phyloP scores from a whole-genome alignment of 1,140 invertebrate species.

The Ganaspis sp. region DNA sequence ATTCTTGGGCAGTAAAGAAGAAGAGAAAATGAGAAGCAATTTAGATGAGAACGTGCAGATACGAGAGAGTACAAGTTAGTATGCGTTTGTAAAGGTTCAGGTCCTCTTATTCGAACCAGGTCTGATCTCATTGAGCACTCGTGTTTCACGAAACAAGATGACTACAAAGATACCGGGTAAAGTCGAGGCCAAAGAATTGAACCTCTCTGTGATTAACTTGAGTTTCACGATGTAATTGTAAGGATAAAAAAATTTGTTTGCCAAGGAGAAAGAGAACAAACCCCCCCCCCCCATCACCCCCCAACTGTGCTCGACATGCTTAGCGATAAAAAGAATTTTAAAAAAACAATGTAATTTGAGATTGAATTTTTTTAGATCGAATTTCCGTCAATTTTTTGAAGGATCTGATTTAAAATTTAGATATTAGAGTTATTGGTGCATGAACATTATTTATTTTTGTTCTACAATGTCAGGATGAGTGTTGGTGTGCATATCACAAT shows the following conservation, averaged over 20 bases:
- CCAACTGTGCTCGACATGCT: too few relatives aligned
- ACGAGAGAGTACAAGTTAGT: slow-evolving; percentile 38
- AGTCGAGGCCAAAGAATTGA: slow-evolving; percentile 22
- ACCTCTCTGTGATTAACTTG: neutral
- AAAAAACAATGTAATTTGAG: too few relatives aligned
- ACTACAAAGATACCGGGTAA: slow-evolving; percentile 48
- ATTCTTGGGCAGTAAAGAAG: slow-evolving; percentile 41
- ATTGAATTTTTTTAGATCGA: too few relatives aligned
- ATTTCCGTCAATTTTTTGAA: too few relatives aligned
- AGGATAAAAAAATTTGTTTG: neutral
- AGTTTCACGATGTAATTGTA: neutral
- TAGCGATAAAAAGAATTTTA: too few relatives aligned
- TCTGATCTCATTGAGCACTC: slow-evolving; percentile 54
- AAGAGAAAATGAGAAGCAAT: slow-evolving; percentile 61
- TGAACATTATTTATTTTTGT: too few relatives aligned
- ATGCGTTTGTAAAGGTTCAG: slow-evolving; percentile 42
- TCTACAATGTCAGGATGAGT: too few relatives aligned
- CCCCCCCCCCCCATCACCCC: too few relatives aligned
- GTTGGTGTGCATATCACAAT: too few relatives aligned
- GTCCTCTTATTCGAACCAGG: slow-evolving; percentile 40
- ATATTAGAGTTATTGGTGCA: too few relatives aligned
- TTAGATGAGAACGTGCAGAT: slow-evolving; percentile 60
- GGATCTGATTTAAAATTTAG: too few relatives aligned
- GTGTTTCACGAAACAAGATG: slow-evolving; percentile 56
- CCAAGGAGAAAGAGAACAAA: too few relatives aligned